Evolutionary conservation across 1,140 invertebrate genomes (phyloP).

Genomic region (Drosophila albomicans): DNA sequence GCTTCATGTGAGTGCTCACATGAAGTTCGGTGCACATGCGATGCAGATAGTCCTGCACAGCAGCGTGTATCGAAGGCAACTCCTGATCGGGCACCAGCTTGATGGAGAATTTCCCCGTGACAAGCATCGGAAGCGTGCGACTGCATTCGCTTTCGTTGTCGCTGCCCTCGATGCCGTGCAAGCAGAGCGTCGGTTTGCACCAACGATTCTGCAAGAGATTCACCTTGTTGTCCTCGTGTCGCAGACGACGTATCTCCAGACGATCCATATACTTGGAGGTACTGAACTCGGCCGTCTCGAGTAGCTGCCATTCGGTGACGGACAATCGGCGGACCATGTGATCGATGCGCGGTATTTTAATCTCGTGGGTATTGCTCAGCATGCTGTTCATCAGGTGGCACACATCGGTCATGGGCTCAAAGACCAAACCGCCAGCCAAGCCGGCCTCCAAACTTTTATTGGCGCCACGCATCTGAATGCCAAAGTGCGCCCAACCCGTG

Average conservation of each 20-base stretch:
- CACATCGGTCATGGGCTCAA: slow-evolving; percentile 49
- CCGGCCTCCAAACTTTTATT: slow-evolving; percentile 46
- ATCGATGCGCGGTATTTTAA: slow-evolving; percentile 19
- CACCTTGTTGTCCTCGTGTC: slow-evolving; percentile 25
- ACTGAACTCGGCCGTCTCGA: slow-evolving; percentile 37
- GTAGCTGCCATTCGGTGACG: slow-evolving; percentile 31
- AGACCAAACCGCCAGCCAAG: slow-evolving; percentile 40
- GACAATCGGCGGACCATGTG: background rate
- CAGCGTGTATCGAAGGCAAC: background rate
- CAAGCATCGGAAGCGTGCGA: slow-evolving; percentile 26
- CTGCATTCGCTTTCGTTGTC: slow-evolving; percentile 12
- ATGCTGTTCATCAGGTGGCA: slow-evolving; percentile 50
- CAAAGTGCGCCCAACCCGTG: slow-evolving; percentile 42
- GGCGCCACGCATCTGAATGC: slow-evolving; percentile 20
- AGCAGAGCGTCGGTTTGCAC: slow-evolving; percentile 36
- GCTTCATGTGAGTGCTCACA: background rate
- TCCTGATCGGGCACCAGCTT: slow-evolving; percentile 50
- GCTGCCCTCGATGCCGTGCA: slow-evolving; percentile 48
- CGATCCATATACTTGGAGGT: slow-evolving; percentile 41
- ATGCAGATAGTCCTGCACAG: slow-evolving; percentile 3
- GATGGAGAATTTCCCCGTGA: slow-evolving; percentile 46
- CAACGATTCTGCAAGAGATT: slow-evolving; percentile 42
- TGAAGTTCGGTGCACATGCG: background rate
- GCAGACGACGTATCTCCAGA: slow-evolving; percentile 25
- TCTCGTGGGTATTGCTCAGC: slow-evolving; percentile 21